Conservation (phyloP, 2,888 invertebrate species). For the Idaea straminata region DNA sequence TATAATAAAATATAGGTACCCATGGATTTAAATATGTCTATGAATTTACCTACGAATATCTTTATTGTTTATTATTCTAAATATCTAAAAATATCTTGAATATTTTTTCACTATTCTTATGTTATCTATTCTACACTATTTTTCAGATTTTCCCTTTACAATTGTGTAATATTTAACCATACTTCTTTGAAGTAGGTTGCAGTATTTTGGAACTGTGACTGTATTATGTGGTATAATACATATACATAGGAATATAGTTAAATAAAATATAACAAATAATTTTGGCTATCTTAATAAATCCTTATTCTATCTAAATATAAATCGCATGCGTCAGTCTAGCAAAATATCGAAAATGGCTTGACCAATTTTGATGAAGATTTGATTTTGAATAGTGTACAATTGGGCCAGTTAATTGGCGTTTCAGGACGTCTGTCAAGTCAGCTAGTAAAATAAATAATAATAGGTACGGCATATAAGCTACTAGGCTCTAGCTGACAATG, state of each 20-base stretch:
- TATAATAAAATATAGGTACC: too few relatives aligned
- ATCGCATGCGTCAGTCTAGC: neutral
- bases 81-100: neutral
- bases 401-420: too few relatives aligned
- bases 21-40: too few relatives aligned
- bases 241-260: neutral
- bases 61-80: neutral
- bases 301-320: neutral
- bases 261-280: neutral
- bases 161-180: neutral
- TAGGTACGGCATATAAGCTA: too few relatives aligned
- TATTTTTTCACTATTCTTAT: neutral
- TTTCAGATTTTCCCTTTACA: neutral
- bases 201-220: neutral
- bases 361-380: too few relatives aligned
- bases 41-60: neutral
- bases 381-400: too few relatives aligned
- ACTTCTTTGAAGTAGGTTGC: constrained; percentile 1
- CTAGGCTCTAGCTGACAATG: too few relatives aligned
- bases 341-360: too few relatives aligned
- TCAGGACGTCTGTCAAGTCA: too few relatives aligned
- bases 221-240: neutral
- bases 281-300: neutral
- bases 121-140: neutral
- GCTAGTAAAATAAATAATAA: too few relatives aligned